Percentiles rank a stretch among this genome's conserved stretches.
Evolutionary conservation across 2,888 invertebrate genomes (phyloP).

Genomic region (Linnaemya vulpina): DNA sequence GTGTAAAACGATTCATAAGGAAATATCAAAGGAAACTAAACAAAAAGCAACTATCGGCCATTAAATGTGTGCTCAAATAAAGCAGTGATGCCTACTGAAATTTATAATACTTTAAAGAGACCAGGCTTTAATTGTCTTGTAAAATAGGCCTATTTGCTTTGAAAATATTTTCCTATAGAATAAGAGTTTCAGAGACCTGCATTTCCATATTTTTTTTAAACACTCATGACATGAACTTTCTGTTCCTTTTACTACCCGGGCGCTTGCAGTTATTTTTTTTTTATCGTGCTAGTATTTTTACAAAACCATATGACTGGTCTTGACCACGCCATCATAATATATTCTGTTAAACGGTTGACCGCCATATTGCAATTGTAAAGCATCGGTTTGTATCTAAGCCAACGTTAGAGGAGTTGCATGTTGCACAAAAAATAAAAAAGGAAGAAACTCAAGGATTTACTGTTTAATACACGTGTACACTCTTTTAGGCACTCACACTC

Average conservation of each 20-base stretch:
- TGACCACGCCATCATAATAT: conserved; percentile 21
- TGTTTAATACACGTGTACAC: neutral
- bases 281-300: neutral
- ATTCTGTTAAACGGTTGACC: conserved; percentile 42
- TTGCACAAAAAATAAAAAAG: neutral
- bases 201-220: too few relatives aligned
- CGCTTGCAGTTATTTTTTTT: neutral
- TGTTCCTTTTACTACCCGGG: neutral
- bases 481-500: neutral
- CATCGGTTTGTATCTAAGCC: conserved; percentile 14
- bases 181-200: too few relatives aligned
- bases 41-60: too few relatives aligned
- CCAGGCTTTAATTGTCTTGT: too few relatives aligned
- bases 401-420: neutral
- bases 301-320: conserved; percentile 4
- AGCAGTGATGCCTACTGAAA: too few relatives aligned
- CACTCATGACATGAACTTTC: too few relatives aligned
- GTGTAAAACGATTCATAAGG: too few relatives aligned
- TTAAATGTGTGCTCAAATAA: too few relatives aligned
- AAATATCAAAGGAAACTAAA: too few relatives aligned
- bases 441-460: conserved; percentile 2
- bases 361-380: conserved; percentile 47
- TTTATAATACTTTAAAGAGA: too few relatives aligned
- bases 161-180: too few relatives aligned
- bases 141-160: too few relatives aligned